Evolutionary conservation across 2,888 invertebrate species (phyloP), one percentile per base, ranked within the genome.

Genomic region (Pycnomerus fuliginosus): DNA sequence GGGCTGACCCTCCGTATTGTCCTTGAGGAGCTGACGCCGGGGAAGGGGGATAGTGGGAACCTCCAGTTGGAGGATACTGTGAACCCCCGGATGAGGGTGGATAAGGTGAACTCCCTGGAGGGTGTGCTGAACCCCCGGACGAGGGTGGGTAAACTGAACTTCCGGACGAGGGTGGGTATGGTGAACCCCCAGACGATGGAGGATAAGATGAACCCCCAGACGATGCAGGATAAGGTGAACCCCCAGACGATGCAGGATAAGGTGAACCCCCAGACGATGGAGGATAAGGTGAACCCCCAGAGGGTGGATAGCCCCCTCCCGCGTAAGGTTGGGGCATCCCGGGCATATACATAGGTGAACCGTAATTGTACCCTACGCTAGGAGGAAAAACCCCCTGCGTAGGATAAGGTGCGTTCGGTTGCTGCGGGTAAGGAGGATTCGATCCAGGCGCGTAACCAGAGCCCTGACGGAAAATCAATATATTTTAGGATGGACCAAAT

Each of bases 271-370:
- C 33, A 11, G 38, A 22, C n/a, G 50, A 27, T 28, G 44, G 38
- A 24, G 53, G 50, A 29, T 52, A 52, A 10, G 40, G 15, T 22
- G 40, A 15, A 27, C 7, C 16, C 14, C 36, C 24, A n/a, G 41
- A 43, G 8, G 48, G 45, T 13, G 54, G 52, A 22, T 28, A 61
- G 42, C 62, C 61, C 63, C 71, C 69, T 73, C 62, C 62, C 65
- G 71, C 71, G 73, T 75, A 60, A 23, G 67, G 57, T 74, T 75
- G 66, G 64, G 78, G 75, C 78, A 78, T 67, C 73, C 75, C 66
- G 64, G 78, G 75, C 78, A 78, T 67, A 70, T 71, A 68, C 64
- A 72, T 66, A 20, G 72, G 70, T 13, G 71, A 58, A 46, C 63
- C 62, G 32, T 67, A 47, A 37, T 61, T 69, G 71, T 76, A 67